Base-by-base conservation (phyloP, 2,797 vertebrate species). In the Catharus ustulatus region DNA sequence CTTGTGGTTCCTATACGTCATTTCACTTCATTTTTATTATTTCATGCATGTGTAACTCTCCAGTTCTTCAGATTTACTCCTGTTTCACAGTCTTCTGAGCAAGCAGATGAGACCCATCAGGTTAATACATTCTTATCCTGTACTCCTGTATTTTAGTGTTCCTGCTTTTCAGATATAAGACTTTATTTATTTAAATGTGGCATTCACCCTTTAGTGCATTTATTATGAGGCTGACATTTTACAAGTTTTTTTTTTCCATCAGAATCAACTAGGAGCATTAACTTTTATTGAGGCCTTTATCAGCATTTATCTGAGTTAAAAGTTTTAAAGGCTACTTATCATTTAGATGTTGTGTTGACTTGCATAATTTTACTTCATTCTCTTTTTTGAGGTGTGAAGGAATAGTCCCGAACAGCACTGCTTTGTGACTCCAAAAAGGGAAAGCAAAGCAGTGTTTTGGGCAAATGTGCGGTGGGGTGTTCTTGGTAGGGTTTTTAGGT, bases 131-230 rank as follows among this genome's bases (percentile, higher is more conserved):
- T 90, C 85, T 57, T 89, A 72, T 90, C 78, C 81, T 2, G 2
- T 71, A 71, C 51, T 87, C 61, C 43, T 32, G 57, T 57, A 89
- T 93, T 96, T 96, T 89, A 96, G 71, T 83, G 61, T 87, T 95
- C 86, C 73, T 79, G 32, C 63, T 84, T 95, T 94, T 93, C 83
- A 95, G 76, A 73, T 21, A 69, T 67, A 86, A 95, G 93, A 38
- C 5, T 95, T 95, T 96, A 95, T 96, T 95, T 95, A 92, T 95
- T 95, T 95, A 93, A 95, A 95, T 94, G 81, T 92, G 93, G 77
- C 71, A 95, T 95, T 97, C 95, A 94, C 78, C 91, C 81, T 93
- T 95, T 94, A 90, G 61, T 87, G 88, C 86, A 90, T 94, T 94
- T 94, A 97, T 95, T 95, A 80, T 86, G 66, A 69, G 72, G 54